Conservation (phyloP, 2,888 invertebrate species). For the Hirtodrosophila trivittata region DNA sequence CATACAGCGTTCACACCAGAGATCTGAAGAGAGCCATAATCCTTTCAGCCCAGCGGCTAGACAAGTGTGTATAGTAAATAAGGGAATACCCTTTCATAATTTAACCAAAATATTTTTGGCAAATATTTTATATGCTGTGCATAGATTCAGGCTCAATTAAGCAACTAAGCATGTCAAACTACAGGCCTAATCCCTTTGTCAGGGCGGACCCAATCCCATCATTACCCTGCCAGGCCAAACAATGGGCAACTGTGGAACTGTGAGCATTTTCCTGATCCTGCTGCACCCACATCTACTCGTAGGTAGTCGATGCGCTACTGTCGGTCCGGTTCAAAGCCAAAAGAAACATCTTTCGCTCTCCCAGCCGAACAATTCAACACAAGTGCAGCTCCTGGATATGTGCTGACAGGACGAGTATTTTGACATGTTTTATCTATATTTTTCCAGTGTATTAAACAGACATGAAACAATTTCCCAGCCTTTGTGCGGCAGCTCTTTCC, state of each 20-base stretch:
- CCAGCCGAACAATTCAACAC: slow-evolving; percentile 55
- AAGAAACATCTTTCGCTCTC: slow-evolving; percentile 33
- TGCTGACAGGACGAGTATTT: slow-evolving; percentile 64
- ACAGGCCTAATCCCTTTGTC: slow-evolving; percentile 65
- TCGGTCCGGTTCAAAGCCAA: slow-evolving; percentile 64
- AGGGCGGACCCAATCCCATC: slow-evolving; percentile 35
- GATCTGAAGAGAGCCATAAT: slow-evolving; percentile 7
- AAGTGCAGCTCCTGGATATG: slow-evolving; percentile 50
- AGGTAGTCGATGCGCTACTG: slow-evolving; percentile 52
- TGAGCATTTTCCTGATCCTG: slow-evolving; percentile 25
- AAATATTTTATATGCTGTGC: slow-evolving; percentile 72
- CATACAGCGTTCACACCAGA: slow-evolving; percentile 19
- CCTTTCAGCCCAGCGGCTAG: slow-evolving; percentile 16
- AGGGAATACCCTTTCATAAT: slow-evolving; percentile 70
- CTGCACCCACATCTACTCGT: slow-evolving; percentile 23
- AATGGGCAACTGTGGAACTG: slow-evolving; percentile 31
- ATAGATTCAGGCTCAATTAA: slow-evolving; percentile 80
- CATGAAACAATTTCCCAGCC: slow-evolving; percentile 3
- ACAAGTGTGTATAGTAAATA: too few species aligned
- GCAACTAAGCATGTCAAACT: slow-evolving; percentile 75
- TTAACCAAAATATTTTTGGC: slow-evolving; percentile 76
- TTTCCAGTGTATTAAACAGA: slow-evolving; percentile 37
- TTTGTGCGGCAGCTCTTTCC: slow-evolving; percentile 4
- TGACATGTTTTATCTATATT: slow-evolving; percentile 69
- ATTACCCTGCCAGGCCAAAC: slow-evolving; percentile 40